Evolutionary conservation across 2,113 vertebrate species (phyloP).

Genomic region (Calidris pugnax): DNA sequence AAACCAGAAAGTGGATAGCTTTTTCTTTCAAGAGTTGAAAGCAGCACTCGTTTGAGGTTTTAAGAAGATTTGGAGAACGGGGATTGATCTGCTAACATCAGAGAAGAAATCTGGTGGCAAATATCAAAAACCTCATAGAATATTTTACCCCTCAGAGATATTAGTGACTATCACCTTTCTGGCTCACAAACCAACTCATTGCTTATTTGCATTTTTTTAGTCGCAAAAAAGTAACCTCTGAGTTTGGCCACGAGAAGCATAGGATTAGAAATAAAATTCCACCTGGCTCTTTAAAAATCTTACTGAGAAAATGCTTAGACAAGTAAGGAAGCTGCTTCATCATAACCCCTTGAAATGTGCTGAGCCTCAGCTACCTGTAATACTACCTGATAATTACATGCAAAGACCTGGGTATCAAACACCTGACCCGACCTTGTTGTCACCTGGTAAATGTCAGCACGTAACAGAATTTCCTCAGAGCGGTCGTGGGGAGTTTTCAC

Average conservation of each 20-base stretch:
- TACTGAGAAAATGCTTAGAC: neutral
- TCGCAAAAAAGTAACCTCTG: neutral
- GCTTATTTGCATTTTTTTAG: neutral
- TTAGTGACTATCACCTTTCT: neutral
- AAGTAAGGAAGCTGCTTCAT: constrained; percentile 31
- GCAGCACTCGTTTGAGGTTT: constrained; percentile 48
- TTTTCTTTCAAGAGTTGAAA: constrained; percentile 64
- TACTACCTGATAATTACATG: constrained; percentile 74
- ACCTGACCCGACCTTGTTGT: constrained; percentile 65
- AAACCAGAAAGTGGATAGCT: constrained; percentile 34
- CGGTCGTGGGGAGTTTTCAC: constrained; percentile 13
- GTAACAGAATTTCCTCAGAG: constrained; percentile 58
- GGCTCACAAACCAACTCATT: neutral
- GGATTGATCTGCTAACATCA: constrained; percentile 62
- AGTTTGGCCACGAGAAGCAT: neutral
- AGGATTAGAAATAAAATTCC: neutral
- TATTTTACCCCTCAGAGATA: neutral
- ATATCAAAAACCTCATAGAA: constrained; percentile 12
- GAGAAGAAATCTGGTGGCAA: constrained; percentile 50
- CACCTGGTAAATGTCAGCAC: constrained; percentile 75
- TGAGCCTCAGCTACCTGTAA: constrained; percentile 65
- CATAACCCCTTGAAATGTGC: constrained; percentile 47
- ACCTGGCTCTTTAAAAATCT: constrained; percentile 8
- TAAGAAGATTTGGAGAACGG: constrained; percentile 53
- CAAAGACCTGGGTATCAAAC: constrained; percentile 64